Base-by-base conservation (phyloP, 2,888 invertebrate species). In the Mimachlamys varia region DNA sequence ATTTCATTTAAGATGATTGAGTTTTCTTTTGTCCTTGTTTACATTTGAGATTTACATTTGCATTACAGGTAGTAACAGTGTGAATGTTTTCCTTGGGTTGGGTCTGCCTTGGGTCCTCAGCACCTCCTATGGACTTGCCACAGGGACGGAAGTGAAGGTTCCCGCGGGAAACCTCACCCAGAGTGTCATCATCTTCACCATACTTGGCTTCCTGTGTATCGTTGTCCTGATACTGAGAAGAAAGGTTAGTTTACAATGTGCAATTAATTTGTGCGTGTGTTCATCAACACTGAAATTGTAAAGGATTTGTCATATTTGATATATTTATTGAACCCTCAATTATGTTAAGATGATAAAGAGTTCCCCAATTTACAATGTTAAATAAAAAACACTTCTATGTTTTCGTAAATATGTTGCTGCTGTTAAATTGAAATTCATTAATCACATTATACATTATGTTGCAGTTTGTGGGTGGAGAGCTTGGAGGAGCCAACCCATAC, bases 51-150 rank as follows among this genome's bases (percentile, higher is more conserved):
- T 53, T 7, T 58, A 7, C 19, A n/a, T 58, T 4, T 58, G 88
- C 58, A 88, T 93, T 94, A 0, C 94, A 96, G 96, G 96, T 19
- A 96, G 96, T 92, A 96, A 96, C 94, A 95, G 96, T 92, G 96
- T 96, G 88, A 96, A 96, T 93, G 96, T 96, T 90, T 96, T 96
- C 93, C 95, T 96, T 76, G 96, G 96, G 33, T 94, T 96, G 55
- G 96, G 96, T 44, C 92, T 96, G 89, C 96, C 96, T 13, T 96
- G 96, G 96, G 95, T 96, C n/a, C 93, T 96, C 88, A 95, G 94
- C 88, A 94, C 95, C 1, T 94, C 95, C 93, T 96, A 96, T 91
- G 93, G 93, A 38, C 76, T 93, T 33, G 92, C 93, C 13, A 93
- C 92, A 76, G 94, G 94, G 49, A 93, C 93, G 27, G 89, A 91